phyloP scores from a whole-genome alignment of 2,888 invertebrate genomes.

The Ectropis crepuscularia region DNA sequence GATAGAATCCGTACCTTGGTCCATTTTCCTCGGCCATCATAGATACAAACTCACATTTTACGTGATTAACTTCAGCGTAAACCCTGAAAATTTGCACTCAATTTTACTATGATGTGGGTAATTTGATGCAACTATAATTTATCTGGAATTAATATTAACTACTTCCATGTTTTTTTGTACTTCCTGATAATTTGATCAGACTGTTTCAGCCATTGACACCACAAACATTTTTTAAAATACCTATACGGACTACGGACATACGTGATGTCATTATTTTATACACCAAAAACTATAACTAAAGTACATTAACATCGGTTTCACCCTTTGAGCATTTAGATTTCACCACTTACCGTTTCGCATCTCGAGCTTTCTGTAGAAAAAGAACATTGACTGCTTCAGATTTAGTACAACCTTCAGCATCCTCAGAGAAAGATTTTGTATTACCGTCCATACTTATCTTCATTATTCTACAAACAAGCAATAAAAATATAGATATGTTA shows the following conservation, averaged over 20 bases:
- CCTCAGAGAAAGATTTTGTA: conserved; percentile 93
- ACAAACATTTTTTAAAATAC: no score
- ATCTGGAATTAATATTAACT: no score
- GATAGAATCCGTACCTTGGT: conserved; percentile 47
- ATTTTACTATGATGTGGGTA: no score
- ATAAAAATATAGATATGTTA: background rate
- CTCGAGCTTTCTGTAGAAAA: conserved; percentile 87
- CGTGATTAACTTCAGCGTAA: conserved; percentile 52
- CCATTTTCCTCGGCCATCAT: conserved; percentile 36
- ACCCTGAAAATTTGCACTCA: conserved; percentile 41
- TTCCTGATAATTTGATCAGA: no score
- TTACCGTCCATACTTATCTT: conserved; percentile 89
- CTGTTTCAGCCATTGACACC: no score
- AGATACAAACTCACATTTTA: conserved; percentile 45
- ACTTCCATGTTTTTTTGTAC: no score
- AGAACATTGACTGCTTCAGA: conserved; percentile 88
- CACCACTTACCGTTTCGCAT: conserved; percentile 49
- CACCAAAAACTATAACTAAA: no score
- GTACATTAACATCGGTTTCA: no score
- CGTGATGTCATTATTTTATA: no score
- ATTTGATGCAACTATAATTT: no score
- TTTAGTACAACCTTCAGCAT: conserved; percentile 88
- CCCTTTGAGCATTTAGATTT: no score
- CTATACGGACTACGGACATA: no score
- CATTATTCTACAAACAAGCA: conserved; percentile 44